Evolutionary conservation across 1,140 invertebrate species (phyloP), one percentile per base, ranked within the genome.

Genomic region (Drosophila santomea): DNA sequence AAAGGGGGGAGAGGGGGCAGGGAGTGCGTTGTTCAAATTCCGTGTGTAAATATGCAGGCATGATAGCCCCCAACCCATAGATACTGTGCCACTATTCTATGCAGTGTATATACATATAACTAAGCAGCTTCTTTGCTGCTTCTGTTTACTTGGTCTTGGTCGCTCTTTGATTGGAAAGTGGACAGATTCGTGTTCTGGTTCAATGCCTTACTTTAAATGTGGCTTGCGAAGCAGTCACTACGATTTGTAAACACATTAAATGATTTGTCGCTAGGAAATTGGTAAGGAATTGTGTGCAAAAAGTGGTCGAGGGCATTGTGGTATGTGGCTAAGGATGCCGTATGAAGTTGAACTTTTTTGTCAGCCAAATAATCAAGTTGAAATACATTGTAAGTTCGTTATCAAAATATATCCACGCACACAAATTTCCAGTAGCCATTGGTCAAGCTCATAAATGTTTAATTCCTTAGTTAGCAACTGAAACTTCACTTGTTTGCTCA

Each of bases 61-160:
- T 69, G 74, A 77, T 68, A 71, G 28, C 17, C 55, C 51, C 50
- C 20, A 20, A 14, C 17, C 39, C 39, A 45, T 15, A 10, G 32
- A 10, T 39, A 14, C 38, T 36, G 7, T 36, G 4, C 35, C 35
- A 36, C 15, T 39, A 25, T 32, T 5, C 32, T 15, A 8, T 11
- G 32, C 25, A 12, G 14, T 25, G n/a, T 60, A 38, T 41, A 52
- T 60, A 38, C 36, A 52, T 36, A 38, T 50, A 43, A 36, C 32
- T 67, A 56, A 50, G 17, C 64, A 44, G 41, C 36, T 61, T 35
- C 45, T 45, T 51, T 74, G 39, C 57, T 20, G 54, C 8, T n/a
- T 47, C 54, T 75, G 74, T 68, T 77, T 68, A 68, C 74, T 69
- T 76, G 56, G 57, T 63, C 48, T 56, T 76, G 56, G 57, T 63